These are phyloP conservation scores for Probaryconus sp. DNA, from an alignment of 1,140 invertebrate species.

Conservation along the genomic window DNA sequence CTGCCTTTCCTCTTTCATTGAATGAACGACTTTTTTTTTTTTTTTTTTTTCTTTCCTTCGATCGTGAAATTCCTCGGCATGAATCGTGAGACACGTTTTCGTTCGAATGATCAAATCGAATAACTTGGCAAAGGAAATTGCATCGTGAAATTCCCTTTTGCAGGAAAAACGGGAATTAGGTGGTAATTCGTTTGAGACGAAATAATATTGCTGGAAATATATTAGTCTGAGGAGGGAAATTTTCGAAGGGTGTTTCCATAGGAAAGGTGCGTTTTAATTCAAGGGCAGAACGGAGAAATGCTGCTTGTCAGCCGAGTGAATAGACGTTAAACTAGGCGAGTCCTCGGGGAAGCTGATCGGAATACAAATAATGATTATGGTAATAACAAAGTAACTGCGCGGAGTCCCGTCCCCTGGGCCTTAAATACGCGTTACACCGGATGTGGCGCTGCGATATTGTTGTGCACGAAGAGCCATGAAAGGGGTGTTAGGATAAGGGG, in stretches of 20 bases:
- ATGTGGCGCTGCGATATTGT: conserved; percentile 58
- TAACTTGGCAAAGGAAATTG: conserved; percentile 1
- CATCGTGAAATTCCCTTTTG: no score
- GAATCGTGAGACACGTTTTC: conserved; percentile 14
- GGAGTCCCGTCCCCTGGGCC: conserved; percentile 21
- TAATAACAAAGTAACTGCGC: conserved; percentile 51
- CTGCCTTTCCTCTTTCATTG: conserved; percentile 19
- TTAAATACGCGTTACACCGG: conserved; percentile 51
- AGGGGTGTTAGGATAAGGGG: conserved; percentile 31
- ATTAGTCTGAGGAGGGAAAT: no score
- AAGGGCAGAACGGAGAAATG: conserved; percentile 18
- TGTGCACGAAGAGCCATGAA: conserved; percentile 17
- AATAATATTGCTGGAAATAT: conserved; percentile 13
- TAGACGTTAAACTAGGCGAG: conserved; percentile 43
- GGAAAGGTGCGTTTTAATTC: conserved; percentile 44
- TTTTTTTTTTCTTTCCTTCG: no score
- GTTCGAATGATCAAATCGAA: conserved; percentile 19
- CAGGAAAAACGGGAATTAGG: conserved; percentile 4
- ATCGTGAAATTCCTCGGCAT: conserved; percentile 28
- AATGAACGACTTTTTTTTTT: conserved; percentile 23
- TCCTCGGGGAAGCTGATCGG: conserved; percentile 52
- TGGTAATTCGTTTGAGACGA: not conserved
- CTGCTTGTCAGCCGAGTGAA: conserved; percentile 38
- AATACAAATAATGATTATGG: conserved; percentile 61
- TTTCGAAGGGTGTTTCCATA: conserved; percentile 9